Conservation (phyloP, 2,113 vertebrate genomes). For the Tretioscincus oriximinensis region DNA sequence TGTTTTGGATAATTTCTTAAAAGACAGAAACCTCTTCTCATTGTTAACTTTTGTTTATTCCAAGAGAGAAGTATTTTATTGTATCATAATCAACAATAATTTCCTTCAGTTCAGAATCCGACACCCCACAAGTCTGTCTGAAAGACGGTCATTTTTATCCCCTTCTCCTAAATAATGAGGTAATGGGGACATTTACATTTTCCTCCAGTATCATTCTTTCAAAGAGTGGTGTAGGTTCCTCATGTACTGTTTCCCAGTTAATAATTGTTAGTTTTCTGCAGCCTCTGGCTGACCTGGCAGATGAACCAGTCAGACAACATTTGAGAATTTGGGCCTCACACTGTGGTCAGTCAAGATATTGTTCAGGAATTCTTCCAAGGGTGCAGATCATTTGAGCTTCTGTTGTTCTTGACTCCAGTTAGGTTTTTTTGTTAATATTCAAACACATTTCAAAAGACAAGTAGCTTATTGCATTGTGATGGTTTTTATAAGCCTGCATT, state of each 20-base stretch:
- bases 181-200: neutral
- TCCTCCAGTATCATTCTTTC: neutral
- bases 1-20: neutral
- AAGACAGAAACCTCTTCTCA: neutral
- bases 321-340: neutral
- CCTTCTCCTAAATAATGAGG: neutral
- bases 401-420: neutral
- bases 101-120: neutral
- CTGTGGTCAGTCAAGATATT: conserved; percentile 21
- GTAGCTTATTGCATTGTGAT: neutral
- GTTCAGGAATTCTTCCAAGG: conserved; percentile 26
- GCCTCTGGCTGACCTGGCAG: conserved; percentile 2
- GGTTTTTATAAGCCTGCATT: neutral
- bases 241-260: conserved; percentile 7
- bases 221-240: neutral
- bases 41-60: too few relatives aligned
- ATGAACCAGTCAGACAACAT: conserved; percentile 14
- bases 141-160: neutral
- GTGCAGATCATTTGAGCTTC: conserved; percentile 41
- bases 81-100: neutral
- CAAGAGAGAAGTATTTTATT: neutral
- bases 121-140: neutral
- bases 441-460: conserved; percentile 24
- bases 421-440: conserved; percentile 1
- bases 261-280: conserved; percentile 20